These are phyloP conservation scores for Oplegnathus fasciatus DNA, from an alignment of 2,113 vertebrate species.

Conservation along the genomic window DNA sequence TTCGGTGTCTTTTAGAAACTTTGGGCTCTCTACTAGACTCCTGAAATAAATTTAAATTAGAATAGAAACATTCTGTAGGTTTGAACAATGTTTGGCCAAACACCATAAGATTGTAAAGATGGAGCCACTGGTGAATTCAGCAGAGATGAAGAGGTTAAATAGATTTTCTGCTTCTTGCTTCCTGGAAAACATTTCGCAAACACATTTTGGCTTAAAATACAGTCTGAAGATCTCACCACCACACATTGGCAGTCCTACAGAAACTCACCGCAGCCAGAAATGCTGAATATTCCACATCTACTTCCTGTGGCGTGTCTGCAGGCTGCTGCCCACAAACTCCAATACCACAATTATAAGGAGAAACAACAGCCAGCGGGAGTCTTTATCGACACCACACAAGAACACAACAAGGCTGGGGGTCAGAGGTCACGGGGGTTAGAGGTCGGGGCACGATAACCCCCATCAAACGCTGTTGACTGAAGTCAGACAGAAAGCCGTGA, in stretches of 20 bases:
- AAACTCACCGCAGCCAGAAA: not conserved
- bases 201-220: not conserved
- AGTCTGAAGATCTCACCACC: not conserved
- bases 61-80: not conserved
- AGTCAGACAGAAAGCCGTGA: constrained; percentile 48
- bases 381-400: constrained; percentile 25
- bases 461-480: constrained; percentile 33
- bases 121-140: constrained; percentile 5
- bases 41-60: not conserved
- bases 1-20: not conserved
- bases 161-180: constrained; percentile 6
- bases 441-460: not conserved
- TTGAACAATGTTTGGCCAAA: not conserved
- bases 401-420: constrained; percentile 25
- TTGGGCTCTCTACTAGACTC: not conserved
- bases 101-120: not conserved
- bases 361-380: constrained; percentile 14
- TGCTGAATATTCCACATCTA: constrained; percentile 21
- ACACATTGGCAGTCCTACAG: not conserved
- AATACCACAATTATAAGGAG: constrained; percentile 5
- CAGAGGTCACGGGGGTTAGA: not conserved
- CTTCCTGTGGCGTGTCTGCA: constrained; percentile 27
- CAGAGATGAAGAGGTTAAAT: constrained; percentile 14
- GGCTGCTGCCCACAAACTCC: constrained; percentile 25
- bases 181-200: constrained; percentile 28